phyloP scores from a whole-genome alignment of 2,113 vertebrate genomes.

The Notothenia rossii region DNA sequence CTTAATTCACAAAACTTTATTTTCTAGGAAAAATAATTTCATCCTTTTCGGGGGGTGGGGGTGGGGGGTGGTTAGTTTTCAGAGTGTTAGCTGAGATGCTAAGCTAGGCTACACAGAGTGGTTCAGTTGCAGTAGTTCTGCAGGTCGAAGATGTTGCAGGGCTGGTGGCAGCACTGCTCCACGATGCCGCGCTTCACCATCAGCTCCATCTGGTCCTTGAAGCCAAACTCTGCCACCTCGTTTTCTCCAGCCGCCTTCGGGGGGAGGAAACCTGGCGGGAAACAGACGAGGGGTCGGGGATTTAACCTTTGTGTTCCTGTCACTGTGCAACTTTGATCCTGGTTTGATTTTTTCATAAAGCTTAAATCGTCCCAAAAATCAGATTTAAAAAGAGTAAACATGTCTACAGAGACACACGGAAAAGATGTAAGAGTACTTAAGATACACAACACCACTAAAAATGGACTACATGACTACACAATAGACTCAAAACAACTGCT shows the following conservation, averaged over 20 bases:
- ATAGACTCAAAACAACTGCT: too few relatives aligned
- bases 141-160: slow-evolving; percentile 91
- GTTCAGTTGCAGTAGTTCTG: slow-evolving; percentile 94
- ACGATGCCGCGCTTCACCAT: slow-evolving; percentile 92
- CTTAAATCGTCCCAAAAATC: too few relatives aligned
- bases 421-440: too few relatives aligned
- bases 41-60: slow-evolving; percentile 18
- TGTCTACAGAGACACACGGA: too few relatives aligned
- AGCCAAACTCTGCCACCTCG: slow-evolving; percentile 83
- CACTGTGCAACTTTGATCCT: too few relatives aligned
- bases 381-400: too few relatives aligned
- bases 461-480: too few relatives aligned
- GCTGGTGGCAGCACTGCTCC: slow-evolving; percentile 92
- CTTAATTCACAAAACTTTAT: slow-evolving; percentile 79
- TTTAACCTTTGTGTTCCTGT: too few relatives aligned
- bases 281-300: slow-evolving; percentile 1
- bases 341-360: too few relatives aligned
- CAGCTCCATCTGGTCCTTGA: slow-evolving; percentile 85
- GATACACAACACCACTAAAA: too few relatives aligned
- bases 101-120: neutral
- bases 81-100: slow-evolving; percentile 11
- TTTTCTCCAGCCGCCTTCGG: slow-evolving; percentile 77
- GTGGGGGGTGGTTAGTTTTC: neutral
- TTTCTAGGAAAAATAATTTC: slow-evolving; percentile 76
- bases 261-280: slow-evolving; percentile 68